Percentiles rank a stretch among this genome's conserved stretches.
phyloP scores from a whole-genome alignment of 2,888 invertebrate species.

The Heliconius erato region DNA sequence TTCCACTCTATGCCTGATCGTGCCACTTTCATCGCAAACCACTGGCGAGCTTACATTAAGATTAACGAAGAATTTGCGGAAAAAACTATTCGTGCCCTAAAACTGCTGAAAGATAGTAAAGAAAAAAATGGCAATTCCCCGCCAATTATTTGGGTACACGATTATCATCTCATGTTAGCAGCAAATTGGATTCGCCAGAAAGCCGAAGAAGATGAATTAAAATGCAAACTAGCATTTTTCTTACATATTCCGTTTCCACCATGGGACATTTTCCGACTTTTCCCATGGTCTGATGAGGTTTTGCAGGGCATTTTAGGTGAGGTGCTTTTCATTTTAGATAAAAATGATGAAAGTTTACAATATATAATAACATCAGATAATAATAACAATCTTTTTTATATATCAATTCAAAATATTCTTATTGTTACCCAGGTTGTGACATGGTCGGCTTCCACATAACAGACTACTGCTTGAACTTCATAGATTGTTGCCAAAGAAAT shows the following conservation, averaged over 20 bases:
- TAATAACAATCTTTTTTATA: background rate
- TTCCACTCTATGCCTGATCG: constrained; percentile 97
- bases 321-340: constrained; percentile 44
- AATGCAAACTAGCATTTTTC: constrained; percentile 95
- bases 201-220: constrained; percentile 91
- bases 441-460: constrained; percentile 97
- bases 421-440: constrained; percentile 89
- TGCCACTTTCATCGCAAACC: constrained; percentile 92
- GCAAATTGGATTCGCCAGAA: constrained; percentile 94
- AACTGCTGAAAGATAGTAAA: constrained; percentile 83
- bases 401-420: background rate
- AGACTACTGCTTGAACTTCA: constrained; percentile 96
- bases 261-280: constrained; percentile 96
- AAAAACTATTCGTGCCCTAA: constrained; percentile 90
- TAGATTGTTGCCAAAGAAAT: constrained; percentile 95
- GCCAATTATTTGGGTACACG: constrained; percentile 97
- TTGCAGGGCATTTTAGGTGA: constrained; percentile 95
- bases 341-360: background rate
- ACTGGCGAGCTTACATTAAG: constrained; percentile 93
- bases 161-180: constrained; percentile 97
- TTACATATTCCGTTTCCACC: constrained; percentile 98
- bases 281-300: constrained; percentile 97
- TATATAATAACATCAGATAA: background rate
- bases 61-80: constrained; percentile 94
- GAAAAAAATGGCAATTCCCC: constrained; percentile 76